A percentile compares a stretch with the other conserved stretches of the same genome.
phyloP scores from a whole-genome alignment of 2,888 invertebrate genomes.

The Empis livida region DNA sequence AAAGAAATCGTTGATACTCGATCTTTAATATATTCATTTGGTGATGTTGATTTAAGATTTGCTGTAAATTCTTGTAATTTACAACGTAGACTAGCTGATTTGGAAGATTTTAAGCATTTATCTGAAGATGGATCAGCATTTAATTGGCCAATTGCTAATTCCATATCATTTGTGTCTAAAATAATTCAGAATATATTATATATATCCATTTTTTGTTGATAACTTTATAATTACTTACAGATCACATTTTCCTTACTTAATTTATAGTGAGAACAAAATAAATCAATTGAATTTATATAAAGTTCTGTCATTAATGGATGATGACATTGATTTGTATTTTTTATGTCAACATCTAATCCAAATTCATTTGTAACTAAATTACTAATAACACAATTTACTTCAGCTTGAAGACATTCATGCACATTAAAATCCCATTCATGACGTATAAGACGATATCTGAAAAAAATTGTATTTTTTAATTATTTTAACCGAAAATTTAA shows the following conservation, averaged over 20 bases:
- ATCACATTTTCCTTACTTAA: constrained; percentile 23
- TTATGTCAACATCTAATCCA: constrained; percentile 52
- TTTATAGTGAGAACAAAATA: constrained; percentile 28
- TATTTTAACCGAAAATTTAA: neutral
- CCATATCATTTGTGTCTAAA: constrained; percentile 30
- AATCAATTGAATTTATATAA: constrained; percentile 25
- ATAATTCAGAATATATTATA: neutral
- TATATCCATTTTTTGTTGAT: too few species aligned
- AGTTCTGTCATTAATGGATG: constrained; percentile 33
- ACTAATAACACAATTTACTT: constrained; percentile 38
- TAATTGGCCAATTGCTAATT: constrained; percentile 23
- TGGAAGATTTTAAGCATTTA: constrained; percentile 27
- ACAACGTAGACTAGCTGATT: constrained; percentile 30
- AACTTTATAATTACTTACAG: constrained; percentile 22
- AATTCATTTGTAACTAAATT: constrained; percentile 42
- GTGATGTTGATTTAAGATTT: constrained; percentile 1
- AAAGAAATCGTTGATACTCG: constrained; percentile 24
- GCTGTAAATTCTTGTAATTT: constrained; percentile 17
- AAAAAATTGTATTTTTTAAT: neutral
- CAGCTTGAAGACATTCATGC: constrained; percentile 45
- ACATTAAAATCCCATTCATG: constrained; percentile 51
- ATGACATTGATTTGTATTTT: constrained; percentile 54
- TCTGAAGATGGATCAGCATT: constrained; percentile 21
- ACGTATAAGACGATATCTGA: constrained; percentile 46
- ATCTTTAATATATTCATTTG: constrained; percentile 12